Percentiles rank a stretch among this genome's conserved stretches.
These are phyloP conservation scores for Philantomba maxwellii DNA, from an alignment of 2,113 vertebrate genomes.

Conservation along the genomic window DNA sequence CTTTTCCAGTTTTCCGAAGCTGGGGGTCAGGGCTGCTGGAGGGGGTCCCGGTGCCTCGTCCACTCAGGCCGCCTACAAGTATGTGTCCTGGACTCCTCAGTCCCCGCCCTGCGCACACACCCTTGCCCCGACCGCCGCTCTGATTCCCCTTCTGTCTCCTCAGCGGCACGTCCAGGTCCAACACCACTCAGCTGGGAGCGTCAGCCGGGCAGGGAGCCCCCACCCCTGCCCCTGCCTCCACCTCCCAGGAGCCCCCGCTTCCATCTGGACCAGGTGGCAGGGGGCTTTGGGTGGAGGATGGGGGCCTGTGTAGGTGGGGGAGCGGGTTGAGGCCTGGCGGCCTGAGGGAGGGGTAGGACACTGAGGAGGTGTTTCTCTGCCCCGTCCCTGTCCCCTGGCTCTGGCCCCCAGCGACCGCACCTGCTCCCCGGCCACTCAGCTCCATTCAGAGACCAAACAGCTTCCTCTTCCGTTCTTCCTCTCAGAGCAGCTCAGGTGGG, in stretches of 20 bases:
- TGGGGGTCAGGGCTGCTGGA: constrained; percentile 36
- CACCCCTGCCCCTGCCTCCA: accelerated
- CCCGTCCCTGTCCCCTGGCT: neutral
- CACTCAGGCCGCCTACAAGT: constrained; percentile 71
- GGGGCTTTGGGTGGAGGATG: neutral
- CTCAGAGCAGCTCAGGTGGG: constrained; percentile 81
- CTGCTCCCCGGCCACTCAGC: constrained; percentile 74
- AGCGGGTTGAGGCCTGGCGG: neutral
- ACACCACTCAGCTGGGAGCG: constrained; percentile 4
- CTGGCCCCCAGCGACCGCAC: neutral
- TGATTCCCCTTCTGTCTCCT: constrained; percentile 61
- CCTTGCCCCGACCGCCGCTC: neutral
- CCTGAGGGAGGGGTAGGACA: neutral
- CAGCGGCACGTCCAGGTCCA: constrained; percentile 76
- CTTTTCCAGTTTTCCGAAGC: constrained; percentile 80
- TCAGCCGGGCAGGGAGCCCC: constrained; percentile 30
- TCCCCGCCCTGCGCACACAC: neutral
- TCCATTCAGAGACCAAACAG: constrained; percentile 85
- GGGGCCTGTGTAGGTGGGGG: neutral
- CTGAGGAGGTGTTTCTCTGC: neutral
- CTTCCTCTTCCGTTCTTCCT: constrained; percentile 88
- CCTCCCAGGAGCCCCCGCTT: constrained; percentile 37
- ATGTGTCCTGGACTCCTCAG: constrained; percentile 55
- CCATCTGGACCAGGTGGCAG: constrained; percentile 52
- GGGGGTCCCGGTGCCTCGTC: neutral